Evolutionary conservation across 2,797 vertebrate genomes (phyloP), one percentile per base, ranked within the genome.

Genomic region (Discoglossus pictus): DNA sequence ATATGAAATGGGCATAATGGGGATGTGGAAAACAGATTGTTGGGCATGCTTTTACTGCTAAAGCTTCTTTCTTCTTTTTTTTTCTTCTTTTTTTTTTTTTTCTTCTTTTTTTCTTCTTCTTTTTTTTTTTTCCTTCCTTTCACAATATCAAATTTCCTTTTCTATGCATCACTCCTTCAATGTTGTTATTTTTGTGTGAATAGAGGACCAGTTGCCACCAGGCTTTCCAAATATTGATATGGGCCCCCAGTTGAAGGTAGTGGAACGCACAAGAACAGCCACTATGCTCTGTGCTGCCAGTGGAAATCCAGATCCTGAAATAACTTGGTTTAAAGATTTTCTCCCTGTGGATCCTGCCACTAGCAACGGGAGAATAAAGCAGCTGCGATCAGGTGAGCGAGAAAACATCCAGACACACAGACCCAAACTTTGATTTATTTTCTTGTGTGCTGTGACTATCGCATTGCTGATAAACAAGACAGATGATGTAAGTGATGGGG

Each of bases 311-410:
- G 97, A 99, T 84, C 97, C 97, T 0, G 97, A 99, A 81, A 99
- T 99, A 86, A 95, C 94, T 61, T 99, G 97, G 97, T 99, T 96
- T 77, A 99, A 99, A 81, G 97, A 99, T 77, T 98, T 99, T 83
- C 86, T 99, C 65, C 97, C 97, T 0, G 95, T 99, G 2, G 95
- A 99, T 82, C 94, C 97, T 70, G 92, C 86, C 13, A 79, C 92
- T 27, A 99, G 96, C 89, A 93, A 91, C 0, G 96, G 97, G 24
- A 88, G 97, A 63, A 98, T 99, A 73, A 98, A 98, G 65, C 97
- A 98, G 61, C 90, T 99, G 61, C 89, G 96, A 78, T 98, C 97
- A 87, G 97, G 97, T 99, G 91, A 86, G 90, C 24, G n/a, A n/a
- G 0, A 13, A n/a, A n/a, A n/a, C n/a, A n/a, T n/a, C n/a, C n/a